Percentiles rank a stretch among this genome's conserved stretches.
Conservation (phyloP, 2,113 vertebrate species). For the Ictalurus punctatus region DNA sequence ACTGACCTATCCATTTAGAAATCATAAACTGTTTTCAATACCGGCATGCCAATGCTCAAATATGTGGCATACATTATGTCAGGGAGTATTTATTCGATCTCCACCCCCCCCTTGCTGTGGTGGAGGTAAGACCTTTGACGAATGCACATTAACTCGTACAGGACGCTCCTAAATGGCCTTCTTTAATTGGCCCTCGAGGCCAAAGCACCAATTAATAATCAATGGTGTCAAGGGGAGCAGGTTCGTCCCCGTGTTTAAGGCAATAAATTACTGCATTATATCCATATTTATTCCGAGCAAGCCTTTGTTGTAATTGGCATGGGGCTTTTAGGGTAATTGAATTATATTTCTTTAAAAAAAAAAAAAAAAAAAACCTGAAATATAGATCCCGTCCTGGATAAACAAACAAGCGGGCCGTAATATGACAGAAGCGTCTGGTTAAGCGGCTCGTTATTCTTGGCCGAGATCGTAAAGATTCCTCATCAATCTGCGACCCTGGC, state of each 20-base stretch:
- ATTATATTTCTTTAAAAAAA: conserved; percentile 71
- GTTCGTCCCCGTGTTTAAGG: conserved; percentile 83
- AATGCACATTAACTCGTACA: conserved; percentile 83
- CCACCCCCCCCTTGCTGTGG: conserved; percentile 46
- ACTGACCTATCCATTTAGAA: conserved; percentile 71
- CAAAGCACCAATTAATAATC: conserved; percentile 90
- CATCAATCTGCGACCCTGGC: conserved; percentile 78
- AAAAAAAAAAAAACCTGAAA: conserved; percentile 76
- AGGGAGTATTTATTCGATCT: conserved; percentile 71
- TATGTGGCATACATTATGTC: conserved; percentile 72
- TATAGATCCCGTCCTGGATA: conserved; percentile 92
- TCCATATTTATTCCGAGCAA: conserved; percentile 96
- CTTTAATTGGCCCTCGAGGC: conserved; percentile 86
- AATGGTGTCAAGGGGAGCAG: conserved; percentile 84
- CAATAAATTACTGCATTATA: conserved; percentile 94
- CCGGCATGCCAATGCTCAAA: conserved; percentile 63
- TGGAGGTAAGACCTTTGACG: conserved; percentile 76
- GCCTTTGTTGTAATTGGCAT: conserved; percentile 97
- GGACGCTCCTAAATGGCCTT: conserved; percentile 86
- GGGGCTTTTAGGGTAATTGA: conserved; percentile 97
- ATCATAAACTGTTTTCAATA: conserved; percentile 65
- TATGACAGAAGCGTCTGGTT: conserved; percentile 86
- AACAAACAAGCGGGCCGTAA: conserved; percentile 90
- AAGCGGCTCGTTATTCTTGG: conserved; percentile 86
- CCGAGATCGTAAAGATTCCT: conserved; percentile 72